These are phyloP conservation scores for Holcopasites calliopsidis DNA, from an alignment of 1,140 invertebrate species.

Conservation along the genomic window DNA sequence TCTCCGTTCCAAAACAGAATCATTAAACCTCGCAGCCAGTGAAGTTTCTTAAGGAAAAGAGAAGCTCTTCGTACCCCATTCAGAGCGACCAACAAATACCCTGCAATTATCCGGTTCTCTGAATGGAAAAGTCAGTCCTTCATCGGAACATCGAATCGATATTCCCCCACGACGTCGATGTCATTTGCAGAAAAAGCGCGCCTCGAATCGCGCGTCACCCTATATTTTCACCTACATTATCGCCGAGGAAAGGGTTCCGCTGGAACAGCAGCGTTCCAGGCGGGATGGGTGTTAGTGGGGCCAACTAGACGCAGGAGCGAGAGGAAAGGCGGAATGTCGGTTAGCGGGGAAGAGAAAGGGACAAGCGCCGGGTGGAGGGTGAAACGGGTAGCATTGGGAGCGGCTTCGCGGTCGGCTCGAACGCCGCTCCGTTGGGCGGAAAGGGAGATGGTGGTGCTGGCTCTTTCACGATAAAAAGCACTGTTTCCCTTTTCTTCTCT, in stretches of 20 bases:
- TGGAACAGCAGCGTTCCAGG: conserved; percentile 39
- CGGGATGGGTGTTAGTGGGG: conserved; percentile 51
- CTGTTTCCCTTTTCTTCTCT: neutral
- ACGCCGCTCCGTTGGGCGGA: no score
- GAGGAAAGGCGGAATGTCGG: conserved; percentile 33
- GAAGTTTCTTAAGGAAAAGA: neutral
- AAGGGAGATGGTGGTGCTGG: conserved; percentile 1
- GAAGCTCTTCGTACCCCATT: no score
- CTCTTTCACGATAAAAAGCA: conserved; percentile 14
- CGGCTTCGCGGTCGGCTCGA: neutral
- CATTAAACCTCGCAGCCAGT: neutral
- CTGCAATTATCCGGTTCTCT: no score
- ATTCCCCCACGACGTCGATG: neutral
- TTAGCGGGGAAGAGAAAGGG: conserved; percentile 26
- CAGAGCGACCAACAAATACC: no score
- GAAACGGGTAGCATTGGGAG: neutral
- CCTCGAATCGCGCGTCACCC: conserved; percentile 31
- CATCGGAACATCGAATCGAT: neutral
- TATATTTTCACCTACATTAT: conserved; percentile 55
- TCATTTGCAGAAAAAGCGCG: neutral
- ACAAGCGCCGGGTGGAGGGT: neutral
- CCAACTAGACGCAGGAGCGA: conserved; percentile 19
- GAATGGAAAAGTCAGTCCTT: neutral
- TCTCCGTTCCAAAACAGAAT: neutral
- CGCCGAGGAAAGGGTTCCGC: conserved; percentile 40